phyloP scores from a whole-genome alignment of 2,113 vertebrate genomes.

The Greenwoodochromis staneri region DNA sequence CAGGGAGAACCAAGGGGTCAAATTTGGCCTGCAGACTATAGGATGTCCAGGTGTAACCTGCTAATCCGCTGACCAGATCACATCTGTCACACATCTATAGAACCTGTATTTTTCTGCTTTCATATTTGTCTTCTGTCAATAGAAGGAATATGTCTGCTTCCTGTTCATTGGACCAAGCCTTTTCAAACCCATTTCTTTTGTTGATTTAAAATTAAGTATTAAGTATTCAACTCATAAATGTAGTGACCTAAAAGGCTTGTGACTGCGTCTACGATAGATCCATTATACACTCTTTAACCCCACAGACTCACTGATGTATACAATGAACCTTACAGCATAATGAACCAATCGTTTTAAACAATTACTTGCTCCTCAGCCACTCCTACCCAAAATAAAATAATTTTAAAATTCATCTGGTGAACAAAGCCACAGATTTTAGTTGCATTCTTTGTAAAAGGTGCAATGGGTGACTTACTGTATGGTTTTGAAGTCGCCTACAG shows the following conservation, averaged over 20 bases:
- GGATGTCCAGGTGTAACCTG: not conserved
- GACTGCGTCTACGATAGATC: fast-evolving
- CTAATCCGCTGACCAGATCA: not conserved
- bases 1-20: not conserved
- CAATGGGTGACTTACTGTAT: not conserved
- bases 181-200: not conserved
- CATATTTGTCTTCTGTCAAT: not conserved
- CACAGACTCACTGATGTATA: not conserved
- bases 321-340: not conserved
- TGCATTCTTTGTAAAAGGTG: not conserved
- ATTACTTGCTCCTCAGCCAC: not conserved
- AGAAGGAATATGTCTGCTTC: not conserved
- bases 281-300: not conserved
- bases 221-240: not conserved
- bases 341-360: not conserved
- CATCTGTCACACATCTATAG: not conserved
- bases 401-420: not conserved
- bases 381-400: not conserved
- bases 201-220: not conserved
- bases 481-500: not conserved
- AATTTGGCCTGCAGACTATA: not conserved
- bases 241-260: not conserved
- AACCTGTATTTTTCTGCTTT: not conserved
- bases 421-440: not conserved
- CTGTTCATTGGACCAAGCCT: not conserved